These are phyloP conservation scores for Megaleporinus macrocephalus DNA, from an alignment of 2,113 vertebrate species.

Conservation along the genomic window DNA sequence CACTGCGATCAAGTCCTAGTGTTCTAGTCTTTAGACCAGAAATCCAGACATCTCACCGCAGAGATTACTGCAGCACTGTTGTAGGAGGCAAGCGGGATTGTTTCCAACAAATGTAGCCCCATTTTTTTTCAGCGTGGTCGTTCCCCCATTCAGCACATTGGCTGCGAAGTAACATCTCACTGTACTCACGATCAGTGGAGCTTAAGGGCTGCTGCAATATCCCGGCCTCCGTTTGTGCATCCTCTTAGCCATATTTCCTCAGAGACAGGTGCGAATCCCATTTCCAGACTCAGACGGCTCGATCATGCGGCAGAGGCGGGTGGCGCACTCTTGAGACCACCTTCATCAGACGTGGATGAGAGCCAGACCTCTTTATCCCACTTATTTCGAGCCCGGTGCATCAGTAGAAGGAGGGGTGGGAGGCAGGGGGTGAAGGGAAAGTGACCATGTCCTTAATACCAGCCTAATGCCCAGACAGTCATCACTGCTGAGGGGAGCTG, in stretches of 20 bases:
- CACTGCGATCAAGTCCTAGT: too few species aligned
- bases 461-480: slow-evolving; percentile 21
- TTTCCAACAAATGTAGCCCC: too few species aligned
- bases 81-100: too few species aligned
- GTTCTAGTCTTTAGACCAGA: too few species aligned
- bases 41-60: too few species aligned
- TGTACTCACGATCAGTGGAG: not conserved
- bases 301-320: not conserved
- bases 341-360: not conserved
- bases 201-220: not conserved
- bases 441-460: slow-evolving; percentile 27
- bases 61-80: too few species aligned
- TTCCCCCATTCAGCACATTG: too few species aligned
- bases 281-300: not conserved
- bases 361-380: slow-evolving; percentile 11
- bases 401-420: not conserved
- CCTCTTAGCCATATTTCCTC: not conserved
- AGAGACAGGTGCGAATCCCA: not conserved
- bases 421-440: not conserved
- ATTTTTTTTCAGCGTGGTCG: too few species aligned
- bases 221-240: not conserved
- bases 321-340: not conserved
- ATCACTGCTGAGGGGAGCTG: not conserved
- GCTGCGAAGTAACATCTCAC: not conserved
- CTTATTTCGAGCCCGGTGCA: not conserved